phyloP scores from a whole-genome alignment of 2,113 vertebrate species.

The Theropithecus gelada region DNA sequence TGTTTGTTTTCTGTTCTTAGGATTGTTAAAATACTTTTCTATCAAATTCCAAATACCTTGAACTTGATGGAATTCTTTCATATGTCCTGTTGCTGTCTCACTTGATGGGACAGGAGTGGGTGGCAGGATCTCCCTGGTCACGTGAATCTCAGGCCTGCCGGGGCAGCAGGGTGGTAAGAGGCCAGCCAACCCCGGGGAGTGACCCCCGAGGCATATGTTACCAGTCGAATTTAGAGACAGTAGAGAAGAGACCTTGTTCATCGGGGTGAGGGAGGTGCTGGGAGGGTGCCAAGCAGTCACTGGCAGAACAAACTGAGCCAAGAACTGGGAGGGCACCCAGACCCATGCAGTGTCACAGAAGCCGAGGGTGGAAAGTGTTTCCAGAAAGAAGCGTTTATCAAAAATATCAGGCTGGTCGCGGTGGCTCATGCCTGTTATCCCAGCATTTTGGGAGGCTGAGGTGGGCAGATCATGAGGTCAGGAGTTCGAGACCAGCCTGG shows the following conservation, averaged over 20 bases:
- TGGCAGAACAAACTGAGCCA: not conserved
- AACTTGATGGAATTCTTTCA: not conserved
- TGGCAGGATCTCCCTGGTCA: not conserved
- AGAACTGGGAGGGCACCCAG: not conserved
- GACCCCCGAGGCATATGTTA: not conserved
- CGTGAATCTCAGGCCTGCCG: rapidly evolving
- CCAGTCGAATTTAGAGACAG: not conserved
- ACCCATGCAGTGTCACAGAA: not conserved
- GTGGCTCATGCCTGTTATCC: no score
- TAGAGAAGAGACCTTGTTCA: not conserved
- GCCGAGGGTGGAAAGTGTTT: not conserved
- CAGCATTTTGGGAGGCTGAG: no score
- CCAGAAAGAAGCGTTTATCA: not conserved
- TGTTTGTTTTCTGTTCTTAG: not conserved
- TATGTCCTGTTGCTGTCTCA: not conserved
- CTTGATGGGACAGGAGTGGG: not conserved
- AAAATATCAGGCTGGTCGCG: not conserved
- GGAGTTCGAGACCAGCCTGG: no score
- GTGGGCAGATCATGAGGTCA: no score
- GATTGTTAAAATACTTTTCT: not conserved
- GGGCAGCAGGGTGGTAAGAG: not conserved
- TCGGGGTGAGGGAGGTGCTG: no score
- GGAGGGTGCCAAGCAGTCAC: not conserved
- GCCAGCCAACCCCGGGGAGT: not conserved
- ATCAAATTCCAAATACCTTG: not conserved